Conservation (phyloP, 2,888 invertebrate genomes). For the Augiades crinisus region DNA sequence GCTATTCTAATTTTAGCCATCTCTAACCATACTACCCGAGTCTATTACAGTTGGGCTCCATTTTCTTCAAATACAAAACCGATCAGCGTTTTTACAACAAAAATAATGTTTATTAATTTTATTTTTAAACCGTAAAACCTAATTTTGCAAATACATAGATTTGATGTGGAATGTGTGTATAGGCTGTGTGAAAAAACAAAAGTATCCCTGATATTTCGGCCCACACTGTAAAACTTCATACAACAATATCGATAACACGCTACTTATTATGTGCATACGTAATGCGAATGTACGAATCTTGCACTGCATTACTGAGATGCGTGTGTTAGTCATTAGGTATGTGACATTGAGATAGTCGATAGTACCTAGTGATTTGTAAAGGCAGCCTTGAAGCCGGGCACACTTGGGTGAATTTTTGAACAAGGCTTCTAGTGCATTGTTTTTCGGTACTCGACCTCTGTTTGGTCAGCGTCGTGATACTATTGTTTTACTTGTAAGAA, state of each 20-base stretch:
- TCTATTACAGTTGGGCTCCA: too few species aligned
- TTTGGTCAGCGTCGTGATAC: slow-evolving; percentile 26
- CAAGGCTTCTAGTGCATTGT: slow-evolving; percentile 40
- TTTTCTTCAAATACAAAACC: too few species aligned
- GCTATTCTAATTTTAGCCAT: too few species aligned
- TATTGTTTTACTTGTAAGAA: slow-evolving; percentile 19
- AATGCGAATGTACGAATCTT: slow-evolving; percentile 2
- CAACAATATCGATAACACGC: background rate
- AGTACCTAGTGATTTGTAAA: slow-evolving; percentile 42
- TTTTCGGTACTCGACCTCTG: slow-evolving; percentile 29
- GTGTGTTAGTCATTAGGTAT: slow-evolving; percentile 47
- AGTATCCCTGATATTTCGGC: too few species aligned
- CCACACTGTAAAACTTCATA: background rate
- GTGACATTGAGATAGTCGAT: slow-evolving; percentile 51
- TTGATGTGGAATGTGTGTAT: too few species aligned
- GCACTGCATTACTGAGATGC: slow-evolving; percentile 34
- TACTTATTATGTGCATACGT: slow-evolving; percentile 10
- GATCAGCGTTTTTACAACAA: too few species aligned
- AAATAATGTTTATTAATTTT: too few species aligned
- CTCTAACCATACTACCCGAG: too few species aligned
- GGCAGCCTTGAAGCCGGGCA: slow-evolving; percentile 48
- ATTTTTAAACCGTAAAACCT: too few species aligned
- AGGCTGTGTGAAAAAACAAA: too few species aligned
- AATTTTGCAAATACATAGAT: too few species aligned
- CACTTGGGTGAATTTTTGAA: slow-evolving; percentile 46